Evolutionary conservation across 2,797 vertebrate genomes (phyloP).

Genomic region (Tokudaia muenninki): DNA sequence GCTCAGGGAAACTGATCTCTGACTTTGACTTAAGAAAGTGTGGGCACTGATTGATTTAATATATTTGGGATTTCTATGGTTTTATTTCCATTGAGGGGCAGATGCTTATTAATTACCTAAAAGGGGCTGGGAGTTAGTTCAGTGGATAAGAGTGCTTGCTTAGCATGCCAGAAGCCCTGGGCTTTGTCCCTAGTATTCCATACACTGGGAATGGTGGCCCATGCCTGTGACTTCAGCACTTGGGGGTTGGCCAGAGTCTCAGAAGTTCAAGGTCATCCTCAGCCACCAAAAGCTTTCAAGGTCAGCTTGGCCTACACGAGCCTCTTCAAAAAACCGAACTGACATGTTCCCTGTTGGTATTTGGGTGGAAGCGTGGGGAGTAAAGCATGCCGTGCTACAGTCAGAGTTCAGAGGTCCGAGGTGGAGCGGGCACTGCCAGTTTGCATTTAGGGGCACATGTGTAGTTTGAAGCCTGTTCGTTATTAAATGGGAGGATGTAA

Average conservation of each 20-base stretch:
- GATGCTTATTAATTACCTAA: conserved; percentile 56
- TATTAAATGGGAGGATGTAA: conserved; percentile 58
- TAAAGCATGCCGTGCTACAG: background rate
- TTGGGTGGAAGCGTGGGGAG: background rate
- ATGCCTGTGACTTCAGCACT: background rate
- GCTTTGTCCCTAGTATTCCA: background rate
- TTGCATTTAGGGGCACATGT: conserved; percentile 47
- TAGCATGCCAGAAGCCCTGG: background rate
- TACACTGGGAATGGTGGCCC: background rate
- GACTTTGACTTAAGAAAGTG: conserved; percentile 55
- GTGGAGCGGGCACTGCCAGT: conserved; percentile 19
- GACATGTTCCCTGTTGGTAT: background rate
- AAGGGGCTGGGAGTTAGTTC: background rate
- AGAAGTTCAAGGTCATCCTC: background rate
- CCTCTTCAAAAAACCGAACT: background rate
- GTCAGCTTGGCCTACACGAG: background rate
- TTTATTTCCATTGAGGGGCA: conserved; percentile 66
- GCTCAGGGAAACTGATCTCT: conserved; percentile 16
- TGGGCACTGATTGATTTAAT: conserved; percentile 42
- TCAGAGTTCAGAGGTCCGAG: background rate
- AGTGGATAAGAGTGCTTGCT: background rate
- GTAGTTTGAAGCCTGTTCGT: conserved; percentile 34
- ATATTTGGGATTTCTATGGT: background rate
- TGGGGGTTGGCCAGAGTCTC: background rate
- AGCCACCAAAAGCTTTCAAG: background rate